phyloP scores from a whole-genome alignment of 2,113 vertebrate genomes.

The Stigmatopora nigra region DNA sequence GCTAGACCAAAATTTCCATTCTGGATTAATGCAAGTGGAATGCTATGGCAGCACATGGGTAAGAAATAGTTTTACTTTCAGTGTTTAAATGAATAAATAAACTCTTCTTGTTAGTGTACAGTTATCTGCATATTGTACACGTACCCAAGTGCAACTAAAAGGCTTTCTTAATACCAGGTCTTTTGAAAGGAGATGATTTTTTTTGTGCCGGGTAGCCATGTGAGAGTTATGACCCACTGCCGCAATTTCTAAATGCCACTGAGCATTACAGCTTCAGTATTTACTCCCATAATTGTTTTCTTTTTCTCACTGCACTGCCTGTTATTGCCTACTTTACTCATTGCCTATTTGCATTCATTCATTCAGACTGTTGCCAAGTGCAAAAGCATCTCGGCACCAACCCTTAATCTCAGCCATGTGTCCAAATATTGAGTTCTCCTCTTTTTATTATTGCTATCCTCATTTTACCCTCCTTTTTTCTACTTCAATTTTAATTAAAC shows the following conservation, averaged over 20 bases:
- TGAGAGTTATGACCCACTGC: background rate
- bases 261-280: background rate
- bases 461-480: conserved; percentile 1
- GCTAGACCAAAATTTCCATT: conserved; percentile 37
- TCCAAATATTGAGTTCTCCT: background rate
- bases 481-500: background rate
- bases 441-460: background rate
- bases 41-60: too few species aligned
- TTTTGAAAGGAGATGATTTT: too few species aligned
- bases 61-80: too few species aligned
- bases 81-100: background rate
- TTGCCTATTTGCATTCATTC: background rate
- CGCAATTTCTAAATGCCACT: background rate
- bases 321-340: background rate
- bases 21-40: conserved; percentile 9
- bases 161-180: background rate
- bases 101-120: background rate
- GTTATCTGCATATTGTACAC: background rate
- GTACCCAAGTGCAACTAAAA: background rate
- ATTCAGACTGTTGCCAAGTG: background rate
- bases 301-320: too few species aligned
- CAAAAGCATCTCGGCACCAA: background rate
- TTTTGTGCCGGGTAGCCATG: too few species aligned
- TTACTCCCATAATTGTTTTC: background rate
- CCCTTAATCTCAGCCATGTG: background rate